Evolutionary conservation across 2,888 invertebrate genomes (phyloP).

Genomic region (Sialis lutaria): DNA sequence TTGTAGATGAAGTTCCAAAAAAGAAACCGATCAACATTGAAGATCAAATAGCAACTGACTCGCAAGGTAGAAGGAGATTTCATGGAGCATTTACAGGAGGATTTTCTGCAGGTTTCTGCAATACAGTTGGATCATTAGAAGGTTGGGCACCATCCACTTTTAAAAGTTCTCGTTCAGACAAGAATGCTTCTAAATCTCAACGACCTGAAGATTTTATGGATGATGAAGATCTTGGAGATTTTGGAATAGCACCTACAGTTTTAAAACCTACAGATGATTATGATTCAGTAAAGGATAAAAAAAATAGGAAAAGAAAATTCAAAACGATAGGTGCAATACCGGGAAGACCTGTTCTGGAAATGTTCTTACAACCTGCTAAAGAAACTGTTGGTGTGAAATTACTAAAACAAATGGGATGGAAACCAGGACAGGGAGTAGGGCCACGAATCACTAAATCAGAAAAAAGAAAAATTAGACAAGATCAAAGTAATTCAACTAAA

Average conservation of each 20-base stretch:
- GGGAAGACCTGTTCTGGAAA: slow-evolving; percentile 53
- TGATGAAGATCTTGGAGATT: slow-evolving; percentile 85
- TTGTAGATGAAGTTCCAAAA: slow-evolving; percentile 54
- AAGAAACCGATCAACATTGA: slow-evolving; percentile 64
- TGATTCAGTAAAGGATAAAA: slow-evolving; percentile 28
- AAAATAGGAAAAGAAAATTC: slow-evolving; percentile 15
- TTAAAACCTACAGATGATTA: slow-evolving; percentile 70
- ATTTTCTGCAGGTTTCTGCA: slow-evolving; percentile 95
- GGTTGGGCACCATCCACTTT: slow-evolving; percentile 88
- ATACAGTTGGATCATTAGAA: slow-evolving; percentile 89
- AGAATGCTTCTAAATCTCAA: slow-evolving; percentile 36
- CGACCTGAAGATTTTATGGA: slow-evolving; percentile 95
- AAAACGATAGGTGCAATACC: slow-evolving; percentile 25
- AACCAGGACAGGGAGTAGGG: slow-evolving; percentile 72
- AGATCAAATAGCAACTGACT: slow-evolving; percentile 83
- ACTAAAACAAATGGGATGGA: slow-evolving; percentile 84
- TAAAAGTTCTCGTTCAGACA: slow-evolving; percentile 69
- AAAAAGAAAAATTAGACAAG: slow-evolving; percentile 19
- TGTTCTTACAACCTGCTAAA: slow-evolving; percentile 53
- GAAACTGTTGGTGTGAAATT: slow-evolving; percentile 79
- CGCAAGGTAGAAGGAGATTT: slow-evolving; percentile 76
- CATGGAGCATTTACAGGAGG: slow-evolving; percentile 98
- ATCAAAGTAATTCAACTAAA: slow-evolving; percentile 8
- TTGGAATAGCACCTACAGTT: slow-evolving; percentile 84
- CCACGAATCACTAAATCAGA: slow-evolving; percentile 30